A percentile compares a stretch with the other conserved stretches of the same genome.
These are phyloP conservation scores for Liolophura sinensis DNA, from an alignment of 1,140 invertebrate species.

Conservation along the genomic window DNA sequence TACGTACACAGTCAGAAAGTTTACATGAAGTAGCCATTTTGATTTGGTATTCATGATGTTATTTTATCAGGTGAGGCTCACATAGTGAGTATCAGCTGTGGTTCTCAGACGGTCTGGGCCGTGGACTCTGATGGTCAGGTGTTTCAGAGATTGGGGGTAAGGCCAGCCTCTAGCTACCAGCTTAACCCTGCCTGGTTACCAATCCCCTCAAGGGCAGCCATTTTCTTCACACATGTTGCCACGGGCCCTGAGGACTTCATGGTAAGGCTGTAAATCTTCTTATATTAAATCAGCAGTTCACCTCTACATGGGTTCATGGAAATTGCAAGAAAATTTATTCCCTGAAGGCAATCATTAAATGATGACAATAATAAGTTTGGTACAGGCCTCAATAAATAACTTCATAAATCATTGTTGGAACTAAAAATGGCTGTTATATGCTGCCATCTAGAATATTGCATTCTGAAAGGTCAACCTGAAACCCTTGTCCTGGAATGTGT, in stretches of 20 bases:
- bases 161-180: constrained; percentile 53
- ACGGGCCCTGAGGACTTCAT: constrained; percentile 61
- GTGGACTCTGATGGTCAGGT: constrained; percentile 60
- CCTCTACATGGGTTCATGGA: not conserved
- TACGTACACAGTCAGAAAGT: no score
- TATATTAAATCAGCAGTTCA: not conserved
- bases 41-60: constrained; percentile 6
- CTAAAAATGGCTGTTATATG: no score
- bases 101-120: constrained; percentile 62
- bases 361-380: no score
- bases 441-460: no score
- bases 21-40: no score
- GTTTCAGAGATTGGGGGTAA: constrained; percentile 62
- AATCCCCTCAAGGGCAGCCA: constrained; percentile 46
- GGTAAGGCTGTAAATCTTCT: constrained; percentile 45
- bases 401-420: no score
- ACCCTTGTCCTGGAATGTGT: no score
- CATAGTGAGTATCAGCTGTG: constrained; percentile 60
- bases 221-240: constrained; percentile 58
- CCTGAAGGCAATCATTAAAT: no score
- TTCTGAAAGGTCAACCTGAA: no score
- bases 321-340: not conserved
- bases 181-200: constrained; percentile 63
- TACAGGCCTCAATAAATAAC: no score
- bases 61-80: constrained; percentile 53